A percentile compares a stretch with the other conserved stretches of the same genome.
These are phyloP conservation scores for Congeria kusceri DNA, from an alignment of 2,888 invertebrate genomes.

Conservation along the genomic window DNA sequence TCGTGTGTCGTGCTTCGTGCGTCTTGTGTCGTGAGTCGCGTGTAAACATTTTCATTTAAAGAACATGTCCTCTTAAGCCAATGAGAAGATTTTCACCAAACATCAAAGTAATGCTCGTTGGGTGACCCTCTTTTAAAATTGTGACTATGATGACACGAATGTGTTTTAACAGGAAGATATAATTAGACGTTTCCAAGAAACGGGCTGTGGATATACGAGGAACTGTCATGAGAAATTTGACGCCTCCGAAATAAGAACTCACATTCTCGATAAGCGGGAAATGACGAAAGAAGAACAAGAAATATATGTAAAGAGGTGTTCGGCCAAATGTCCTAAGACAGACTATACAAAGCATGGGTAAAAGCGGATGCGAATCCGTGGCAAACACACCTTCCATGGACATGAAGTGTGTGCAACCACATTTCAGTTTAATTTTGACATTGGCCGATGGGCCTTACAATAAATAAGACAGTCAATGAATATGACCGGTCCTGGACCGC, in stretches of 20 bases:
- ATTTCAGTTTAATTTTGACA: neutral
- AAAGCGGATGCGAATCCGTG: neutral
- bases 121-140: too few relatives aligned
- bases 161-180: too few relatives aligned
- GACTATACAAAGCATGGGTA: slow-evolving; percentile 1
- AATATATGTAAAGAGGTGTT: neutral
- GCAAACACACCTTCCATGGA: neutral
- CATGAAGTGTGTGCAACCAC: neutral
- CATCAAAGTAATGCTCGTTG: too few relatives aligned
- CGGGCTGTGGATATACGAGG: neutral
- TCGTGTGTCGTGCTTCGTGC: too few relatives aligned
- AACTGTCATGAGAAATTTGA: neutral
- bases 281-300: slow-evolving; percentile 3
- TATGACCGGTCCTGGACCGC: too few relatives aligned
- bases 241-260: neutral
- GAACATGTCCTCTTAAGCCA: too few relatives aligned
- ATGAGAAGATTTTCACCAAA: too few relatives aligned
- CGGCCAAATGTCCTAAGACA: neutral
- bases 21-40: too few relatives aligned
- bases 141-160: too few relatives aligned
- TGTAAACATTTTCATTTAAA: too few relatives aligned
- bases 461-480: too few relatives aligned
- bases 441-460: neutral
- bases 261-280: slow-evolving; percentile 1
- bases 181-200: too few relatives aligned